A percentile compares a stretch with the other conserved stretches of the same genome.
These are phyloP conservation scores for Dendrocincla fuliginosa DNA, from an alignment of 2,797 vertebrate genomes.

Conservation along the genomic window DNA sequence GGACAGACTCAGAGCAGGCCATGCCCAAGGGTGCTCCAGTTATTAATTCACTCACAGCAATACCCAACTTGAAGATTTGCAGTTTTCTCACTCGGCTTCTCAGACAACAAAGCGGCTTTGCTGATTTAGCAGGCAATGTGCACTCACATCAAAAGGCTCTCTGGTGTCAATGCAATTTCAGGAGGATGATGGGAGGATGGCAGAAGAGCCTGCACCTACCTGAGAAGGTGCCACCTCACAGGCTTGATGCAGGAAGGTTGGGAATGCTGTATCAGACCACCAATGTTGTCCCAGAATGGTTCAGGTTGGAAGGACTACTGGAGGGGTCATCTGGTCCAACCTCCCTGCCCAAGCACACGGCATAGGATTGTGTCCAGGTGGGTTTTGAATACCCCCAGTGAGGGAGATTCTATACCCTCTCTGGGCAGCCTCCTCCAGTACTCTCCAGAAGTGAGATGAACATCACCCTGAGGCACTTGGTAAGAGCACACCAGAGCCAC, in stretches of 20 bases:
- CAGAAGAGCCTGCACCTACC: neutral
- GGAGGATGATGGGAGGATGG: neutral
- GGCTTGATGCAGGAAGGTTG: fast-evolving
- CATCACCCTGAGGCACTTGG: fast-evolving
- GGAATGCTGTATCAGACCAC: fast-evolving
- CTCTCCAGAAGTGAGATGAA: neutral
- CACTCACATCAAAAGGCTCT: neutral
- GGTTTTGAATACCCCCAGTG: neutral
- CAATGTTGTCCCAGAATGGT: neutral
- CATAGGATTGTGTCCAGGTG: neutral
- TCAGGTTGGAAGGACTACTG: neutral
- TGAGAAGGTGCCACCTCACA: neutral
- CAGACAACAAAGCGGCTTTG: neutral
- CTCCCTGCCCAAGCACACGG: neutral
- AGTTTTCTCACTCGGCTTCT: neutral
- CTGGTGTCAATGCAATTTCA: neutral
- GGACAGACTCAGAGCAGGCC: neutral
- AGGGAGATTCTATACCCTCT: neutral
- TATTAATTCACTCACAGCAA: neutral
- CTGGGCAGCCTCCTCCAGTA: neutral
- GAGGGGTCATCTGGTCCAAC: neutral
- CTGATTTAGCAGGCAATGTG: neutral
- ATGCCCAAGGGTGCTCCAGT: neutral
- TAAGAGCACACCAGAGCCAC: neutral
- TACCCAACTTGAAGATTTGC: neutral